Evolutionary conservation across 2,113 vertebrate genomes (phyloP), one percentile per base, ranked within the genome.

Genomic region (Myotis brandtii): DNA sequence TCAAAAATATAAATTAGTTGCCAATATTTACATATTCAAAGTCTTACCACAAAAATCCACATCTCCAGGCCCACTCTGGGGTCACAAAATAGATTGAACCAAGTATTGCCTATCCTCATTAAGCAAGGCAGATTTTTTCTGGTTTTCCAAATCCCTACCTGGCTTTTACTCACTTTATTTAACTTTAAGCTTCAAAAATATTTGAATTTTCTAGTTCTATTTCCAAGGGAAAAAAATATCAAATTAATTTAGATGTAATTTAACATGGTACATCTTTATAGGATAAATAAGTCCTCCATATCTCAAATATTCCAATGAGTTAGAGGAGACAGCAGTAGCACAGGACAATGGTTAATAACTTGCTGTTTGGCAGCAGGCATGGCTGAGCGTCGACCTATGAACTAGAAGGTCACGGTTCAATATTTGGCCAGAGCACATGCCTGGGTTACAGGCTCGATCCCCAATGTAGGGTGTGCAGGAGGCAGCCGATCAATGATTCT

Each of bases 31-130:
- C 77, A 87, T 56, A 92, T 52, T 67, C 54, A 92, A 73, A 83
- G 43, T 72, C 14, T 91, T 89, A 75, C 43, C 46, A 95, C 67
- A 96, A 96, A 96, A 83, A 72, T 40, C 37, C 52, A 90, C 46
- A 81, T 85, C 34, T 91, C 18, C 9, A 83, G 20, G 9, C 43
- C 46, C 37, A 72, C 6, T 2, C 1, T 18, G 17, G 46, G 7
- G 14, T 23, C 76, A 95, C 56, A 48, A 90, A 34, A 89, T 32
- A n/a, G n/a, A 81, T 0, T 18, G 40, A 87, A 86, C 6, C 18
- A 90, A 81, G 14, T 56, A 48, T 1, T 11, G 1, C 17, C 80
- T 43, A 84, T 21, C 18, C 9, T 34, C 9, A 70, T 27, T 67
- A 69, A 54, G 52, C 17, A 56, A 89, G 8, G 16, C 5, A 34